Base-by-base conservation (phyloP, 2,888 invertebrate genomes). In the Torymus texanus region DNA sequence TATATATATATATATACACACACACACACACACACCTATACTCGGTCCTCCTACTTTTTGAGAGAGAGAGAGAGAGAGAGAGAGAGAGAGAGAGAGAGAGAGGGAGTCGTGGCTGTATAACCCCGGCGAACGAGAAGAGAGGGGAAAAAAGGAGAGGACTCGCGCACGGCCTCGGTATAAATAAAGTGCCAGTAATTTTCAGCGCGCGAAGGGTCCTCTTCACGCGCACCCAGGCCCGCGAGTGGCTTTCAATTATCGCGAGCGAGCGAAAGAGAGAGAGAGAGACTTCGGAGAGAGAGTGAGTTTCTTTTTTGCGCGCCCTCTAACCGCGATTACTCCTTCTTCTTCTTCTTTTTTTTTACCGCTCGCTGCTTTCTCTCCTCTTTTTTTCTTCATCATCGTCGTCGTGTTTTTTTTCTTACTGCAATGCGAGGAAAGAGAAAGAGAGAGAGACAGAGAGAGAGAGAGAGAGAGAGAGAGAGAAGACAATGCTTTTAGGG, bases 161-260 rank as follows among this genome's bases (percentile, higher is more conserved):
- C 41, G 62, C 65, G 51, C 78, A 75, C 75, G 59, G 65, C 75
- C 78, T 70, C 74, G 76, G 81, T 81, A 81, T 81, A 81, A 81
- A 81, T 81, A 81, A 79, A 79, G 81, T 77, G 77, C 79, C 77
- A 67, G 77, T 79, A 81, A 79, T 79, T 81, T 81, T 77, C 71
- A 81, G 62, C 68, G 62, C 68, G 79, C 79, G 80, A 80, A 82
- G 82, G 78, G 76, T 79, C 77, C 79, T 76, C 77, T 76, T 63
- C 62, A 63, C 75, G 72, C 66, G 62, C 67, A 14, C 56, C 21
- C 21, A 51, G 62, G 73, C 53, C 41, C 51, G 50, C 51, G 81
- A 75, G 75, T 75, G 75, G 75, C 78, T 81, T 81, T 78, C 81
- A 81, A 81, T 81, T 81, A 81, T 81, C 80, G 80, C 78, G 71